Evolutionary conservation across 2,113 vertebrate genomes (phyloP), one percentile per base, ranked within the genome.

Genomic region (Syngnathoides biaculeatus): DNA sequence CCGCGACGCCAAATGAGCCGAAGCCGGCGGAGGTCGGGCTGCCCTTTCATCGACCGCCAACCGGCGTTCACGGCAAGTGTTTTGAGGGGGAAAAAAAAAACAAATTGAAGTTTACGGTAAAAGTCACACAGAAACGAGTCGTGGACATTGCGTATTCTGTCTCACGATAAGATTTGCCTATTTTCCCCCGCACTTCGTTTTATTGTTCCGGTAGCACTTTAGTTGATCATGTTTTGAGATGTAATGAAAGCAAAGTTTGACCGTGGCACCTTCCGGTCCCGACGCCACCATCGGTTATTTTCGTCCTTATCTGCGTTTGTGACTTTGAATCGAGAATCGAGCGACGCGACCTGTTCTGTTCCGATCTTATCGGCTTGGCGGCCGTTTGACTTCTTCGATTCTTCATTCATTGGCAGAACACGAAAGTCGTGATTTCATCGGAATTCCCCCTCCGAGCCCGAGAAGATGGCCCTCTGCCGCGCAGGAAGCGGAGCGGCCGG

Each of bases 401-500:
- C 53, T 64, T 43, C 50, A 61, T 72, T 74, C 30, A 68, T 71
- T 52, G 27, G 60, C 38, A 13, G 22, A 64, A 26, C 69, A 79
- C 72, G 59, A 75, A 79, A 68, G 62, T 73, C 55, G 45, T 76
- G 82, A 69, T 79, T 63, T 72, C 78, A 77, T 60, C 73, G 82
- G 78, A 86, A 86, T 75, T 84, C 80, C 81, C 88, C 80, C 30
- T 72, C 84, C 7, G 61, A 76, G 77, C 60, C 70, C 59, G 80
- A 82, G 80, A 86, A 84, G 85, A 87, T 24, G 22, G 2, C 8
- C 78, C 79, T 85, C 83, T 76, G 79, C 43, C 45, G 80, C 79
- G 72, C 86, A 89, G 89, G 89, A 90, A 90, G 87, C 26, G 55
- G 77, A 71, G 82, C 71, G 60, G 74, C 84, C 79, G 83, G 86